Evolutionary conservation across 2,797 vertebrate species (phyloP), one percentile per base, ranked within the genome.

Genomic region (Fistularia tabacaria): DNA sequence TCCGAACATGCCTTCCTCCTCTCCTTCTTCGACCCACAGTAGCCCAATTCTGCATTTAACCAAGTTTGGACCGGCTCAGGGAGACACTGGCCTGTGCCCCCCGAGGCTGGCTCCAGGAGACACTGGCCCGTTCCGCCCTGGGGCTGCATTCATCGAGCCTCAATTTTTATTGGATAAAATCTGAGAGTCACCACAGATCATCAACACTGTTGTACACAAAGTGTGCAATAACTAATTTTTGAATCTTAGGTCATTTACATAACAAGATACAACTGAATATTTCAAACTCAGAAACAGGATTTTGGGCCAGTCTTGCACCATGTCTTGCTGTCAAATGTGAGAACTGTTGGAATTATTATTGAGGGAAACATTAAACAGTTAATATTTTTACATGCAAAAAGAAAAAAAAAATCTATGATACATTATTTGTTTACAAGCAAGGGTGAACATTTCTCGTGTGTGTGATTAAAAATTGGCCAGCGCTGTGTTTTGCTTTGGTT

Each of bases 191-290:
- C 49, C 37, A 15, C 41, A 39, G 38, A 64, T 50, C 14, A 14
- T 58, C 52, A 68, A 49, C 63, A 57, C 51, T 50, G 50, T 64
- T 61, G 51, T 41, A 59, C 50, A 63, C 38, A n/a, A 43, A 55
- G 59, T 56, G 54, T 53, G 49, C 41, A 45, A 49, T 66, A 66
- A 73, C 62, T 77, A 52, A 78, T 74, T 74, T 82, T 73, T 71
- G 50, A 76, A 58, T 58, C 46, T 65, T 45, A 49, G 39, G 53
- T 69, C 49, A 54, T 77, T 74, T 80, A 69, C 73, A 68, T 64
- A 62, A 77, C 58, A 57, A 63, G 39, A 81, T 50, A 55, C 55
- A 71, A 74, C 82, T 74, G 74, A 82, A 83, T 75, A 76, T 76
- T 78, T 76, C 81, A 51, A 70, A 66, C 67, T 73, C 56, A 51